Evolutionary conservation across 2,113 vertebrate species (phyloP).

Genomic region (Pygoscelis antarcticus): DNA sequence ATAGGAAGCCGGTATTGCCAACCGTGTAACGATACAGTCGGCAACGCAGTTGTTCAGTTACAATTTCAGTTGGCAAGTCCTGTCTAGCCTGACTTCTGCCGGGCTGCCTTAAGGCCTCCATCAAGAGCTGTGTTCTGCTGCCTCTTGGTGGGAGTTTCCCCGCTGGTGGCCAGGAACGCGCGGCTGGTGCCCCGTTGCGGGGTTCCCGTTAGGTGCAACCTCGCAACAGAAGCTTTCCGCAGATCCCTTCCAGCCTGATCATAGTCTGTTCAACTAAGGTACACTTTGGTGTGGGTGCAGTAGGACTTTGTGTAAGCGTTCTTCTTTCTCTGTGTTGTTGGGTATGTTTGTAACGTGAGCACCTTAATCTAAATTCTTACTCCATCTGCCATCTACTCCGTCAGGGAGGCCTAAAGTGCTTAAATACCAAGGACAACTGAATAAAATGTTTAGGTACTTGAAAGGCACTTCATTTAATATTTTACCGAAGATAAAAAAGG

Average conservation of each 20-base stretch:
- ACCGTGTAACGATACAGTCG: neutral
- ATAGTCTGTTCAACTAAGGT: neutral
- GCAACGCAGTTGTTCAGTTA: neutral
- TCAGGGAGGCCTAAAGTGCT: neutral
- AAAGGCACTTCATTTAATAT: neutral
- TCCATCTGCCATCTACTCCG: neutral
- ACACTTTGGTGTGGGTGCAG: neutral
- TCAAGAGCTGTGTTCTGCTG: neutral
- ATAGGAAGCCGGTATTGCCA: neutral
- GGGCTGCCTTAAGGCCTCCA: neutral
- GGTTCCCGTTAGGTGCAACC: neutral
- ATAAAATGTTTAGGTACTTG: slow-evolving; percentile 23
- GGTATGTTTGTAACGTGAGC: neutral
- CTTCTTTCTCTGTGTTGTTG: neutral
- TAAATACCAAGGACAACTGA: slow-evolving; percentile 8
- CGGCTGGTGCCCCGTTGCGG: rapidly evolving
- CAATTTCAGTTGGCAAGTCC: neutral
- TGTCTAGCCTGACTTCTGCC: neutral
- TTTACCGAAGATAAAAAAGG: neutral
- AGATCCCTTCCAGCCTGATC: neutral
- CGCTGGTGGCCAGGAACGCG: neutral
- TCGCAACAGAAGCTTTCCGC: neutral
- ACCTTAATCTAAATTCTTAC: neutral
- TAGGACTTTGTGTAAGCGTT: neutral
- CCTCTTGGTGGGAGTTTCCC: neutral